Conservation (phyloP, 2,797 vertebrate genomes). For the Trachurus trachurus region DNA sequence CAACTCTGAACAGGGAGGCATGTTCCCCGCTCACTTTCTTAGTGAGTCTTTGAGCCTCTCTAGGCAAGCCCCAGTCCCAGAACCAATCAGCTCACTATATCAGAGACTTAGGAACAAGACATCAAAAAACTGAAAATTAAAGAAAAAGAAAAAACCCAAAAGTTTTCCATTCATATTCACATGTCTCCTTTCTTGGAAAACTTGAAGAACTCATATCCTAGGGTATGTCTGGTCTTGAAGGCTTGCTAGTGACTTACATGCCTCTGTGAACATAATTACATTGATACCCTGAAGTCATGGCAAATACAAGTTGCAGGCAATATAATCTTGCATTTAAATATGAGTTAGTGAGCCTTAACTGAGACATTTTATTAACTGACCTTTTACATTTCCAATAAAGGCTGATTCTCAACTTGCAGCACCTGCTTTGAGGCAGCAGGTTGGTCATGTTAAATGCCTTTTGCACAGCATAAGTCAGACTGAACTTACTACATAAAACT, state of each 20-base stretch:
- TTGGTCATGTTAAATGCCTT: conserved; percentile 28
- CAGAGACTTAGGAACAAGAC: not conserved
- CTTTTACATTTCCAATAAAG: conserved; percentile 61
- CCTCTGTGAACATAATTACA: conserved; percentile 58
- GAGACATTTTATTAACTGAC: conserved; percentile 61
- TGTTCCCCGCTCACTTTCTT: not conserved
- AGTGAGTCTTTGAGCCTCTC: not conserved
- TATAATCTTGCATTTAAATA: conserved; percentile 61
- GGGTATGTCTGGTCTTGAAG: conserved; percentile 32
- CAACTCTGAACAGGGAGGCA: not conserved
- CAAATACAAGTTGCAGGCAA: conserved; percentile 50
- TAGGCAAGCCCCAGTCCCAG: not conserved
- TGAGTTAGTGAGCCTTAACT: conserved; percentile 58
- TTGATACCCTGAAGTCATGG: conserved; percentile 55
- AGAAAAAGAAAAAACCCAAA: no score
- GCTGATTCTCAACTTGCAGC: conserved; percentile 16
- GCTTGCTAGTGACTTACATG: conserved; percentile 50
- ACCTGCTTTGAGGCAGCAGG: conserved; percentile 20
- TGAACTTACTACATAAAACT: conserved; percentile 4
- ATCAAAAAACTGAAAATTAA: not conserved
- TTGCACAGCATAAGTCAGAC: conserved; percentile 1
- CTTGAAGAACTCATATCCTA: conserved; percentile 10
- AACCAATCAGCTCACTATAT: not conserved
- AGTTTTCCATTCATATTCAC: not conserved
- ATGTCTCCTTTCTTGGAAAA: not conserved